Percentiles rank a stretch among this genome's conserved stretches.
Conservation (phyloP, 2,888 invertebrate genomes). For the Nomada flava region DNA sequence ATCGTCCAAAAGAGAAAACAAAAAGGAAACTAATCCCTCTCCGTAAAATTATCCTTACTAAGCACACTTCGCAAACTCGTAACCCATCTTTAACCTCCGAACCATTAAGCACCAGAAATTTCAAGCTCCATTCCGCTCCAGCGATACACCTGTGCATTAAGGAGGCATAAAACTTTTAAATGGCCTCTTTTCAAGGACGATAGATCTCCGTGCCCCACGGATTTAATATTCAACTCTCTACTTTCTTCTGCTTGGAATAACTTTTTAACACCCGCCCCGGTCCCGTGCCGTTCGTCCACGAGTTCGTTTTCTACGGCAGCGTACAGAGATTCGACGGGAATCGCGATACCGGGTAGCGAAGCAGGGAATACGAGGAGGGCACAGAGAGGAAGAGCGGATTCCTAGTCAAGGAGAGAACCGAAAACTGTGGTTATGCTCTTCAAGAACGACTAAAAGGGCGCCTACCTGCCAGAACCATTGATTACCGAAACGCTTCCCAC, state of each 20-base stretch:
- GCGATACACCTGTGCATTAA: conserved; percentile 33
- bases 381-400: conserved; percentile 62
- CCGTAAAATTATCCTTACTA: neutral
- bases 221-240: conserved; percentile 27
- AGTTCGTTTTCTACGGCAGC: conserved; percentile 43
- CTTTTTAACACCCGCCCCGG: neutral
- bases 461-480: conserved; percentile 83
- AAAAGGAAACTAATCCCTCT: neutral
- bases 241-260: conserved; percentile 20
- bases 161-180: conserved; percentile 28
- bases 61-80: neutral
- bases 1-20: neutral
- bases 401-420: conserved; percentile 68
- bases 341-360: conserved; percentile 51
- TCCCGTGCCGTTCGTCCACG: neutral
- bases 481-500: conserved; percentile 84
- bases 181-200: neutral
- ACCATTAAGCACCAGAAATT: neutral
- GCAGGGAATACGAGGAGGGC: conserved; percentile 33
- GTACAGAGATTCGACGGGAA: conserved; percentile 37
- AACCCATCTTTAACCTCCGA: neutral
- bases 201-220: conserved; percentile 8
- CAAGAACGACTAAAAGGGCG: conserved; percentile 79
- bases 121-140: neutral
- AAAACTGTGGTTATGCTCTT: conserved; percentile 77